Percentiles rank a stretch among this genome's conserved stretches.
phyloP scores from a whole-genome alignment of 2,113 vertebrate species.

The rabbit (Oryctolagus cuniculus) region DNA sequence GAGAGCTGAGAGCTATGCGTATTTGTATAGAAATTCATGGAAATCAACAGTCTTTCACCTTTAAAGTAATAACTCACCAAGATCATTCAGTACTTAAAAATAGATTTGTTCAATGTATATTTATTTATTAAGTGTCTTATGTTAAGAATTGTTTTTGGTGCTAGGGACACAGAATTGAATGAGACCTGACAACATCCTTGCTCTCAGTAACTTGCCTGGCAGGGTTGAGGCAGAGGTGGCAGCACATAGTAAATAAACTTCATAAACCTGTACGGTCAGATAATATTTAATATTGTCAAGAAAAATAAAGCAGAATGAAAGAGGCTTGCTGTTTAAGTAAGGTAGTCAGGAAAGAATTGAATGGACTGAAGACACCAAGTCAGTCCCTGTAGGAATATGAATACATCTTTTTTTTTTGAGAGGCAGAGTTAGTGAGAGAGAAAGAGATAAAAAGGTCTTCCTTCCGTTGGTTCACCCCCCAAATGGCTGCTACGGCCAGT shows the following conservation, averaged over 20 bases:
- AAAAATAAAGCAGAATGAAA: conserved; percentile 30
- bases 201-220: background rate
- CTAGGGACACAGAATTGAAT: background rate
- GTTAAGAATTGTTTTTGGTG: background rate
- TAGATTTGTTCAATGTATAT: background rate
- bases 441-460: too few species aligned
- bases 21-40: background rate
- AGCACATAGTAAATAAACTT: background rate
- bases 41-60: background rate
- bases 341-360: background rate
- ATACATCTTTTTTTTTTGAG: background rate
- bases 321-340: background rate
- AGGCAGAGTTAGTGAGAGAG: too few species aligned
- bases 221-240: background rate
- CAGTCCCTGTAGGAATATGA: background rate
- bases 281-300: background rate
- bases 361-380: background rate
- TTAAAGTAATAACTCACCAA: background rate
- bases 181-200: background rate
- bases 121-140: background rate
- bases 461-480: too few species aligned
- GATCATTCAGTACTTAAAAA: background rate
- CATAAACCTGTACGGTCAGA: background rate
- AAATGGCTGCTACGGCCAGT: too few species aligned
- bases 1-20: conserved; percentile 43